phyloP scores from a whole-genome alignment of 2,797 vertebrate species.

The Pseudotriccus pelzelni region DNA sequence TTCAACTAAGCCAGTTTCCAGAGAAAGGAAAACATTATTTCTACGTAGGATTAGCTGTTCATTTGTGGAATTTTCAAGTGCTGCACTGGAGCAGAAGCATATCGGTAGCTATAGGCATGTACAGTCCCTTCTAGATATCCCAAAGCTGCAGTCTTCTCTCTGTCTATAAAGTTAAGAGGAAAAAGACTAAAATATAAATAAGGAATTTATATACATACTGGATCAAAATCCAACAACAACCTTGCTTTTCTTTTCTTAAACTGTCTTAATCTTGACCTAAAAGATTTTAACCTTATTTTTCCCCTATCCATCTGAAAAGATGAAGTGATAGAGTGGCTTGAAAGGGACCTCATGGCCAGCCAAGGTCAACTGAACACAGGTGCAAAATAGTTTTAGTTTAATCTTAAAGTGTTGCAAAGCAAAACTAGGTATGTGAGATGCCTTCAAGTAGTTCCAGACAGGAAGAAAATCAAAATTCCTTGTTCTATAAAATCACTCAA shows the following conservation, averaged over 20 bases:
- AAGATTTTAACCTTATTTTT: background rate
- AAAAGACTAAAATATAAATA: background rate
- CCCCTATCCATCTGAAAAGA: background rate
- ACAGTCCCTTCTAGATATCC: background rate
- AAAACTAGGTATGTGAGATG: background rate
- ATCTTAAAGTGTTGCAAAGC: background rate
- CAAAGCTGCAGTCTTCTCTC: background rate
- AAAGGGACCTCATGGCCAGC: background rate
- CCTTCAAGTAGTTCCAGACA: background rate
- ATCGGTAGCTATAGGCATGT: background rate
- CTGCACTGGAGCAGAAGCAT: background rate
- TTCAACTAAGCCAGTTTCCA: background rate
- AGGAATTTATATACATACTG: background rate
- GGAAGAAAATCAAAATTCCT: background rate
- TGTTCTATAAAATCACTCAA: background rate
- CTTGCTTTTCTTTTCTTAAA: background rate
- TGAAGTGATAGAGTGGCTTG: background rate
- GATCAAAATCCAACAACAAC: background rate
- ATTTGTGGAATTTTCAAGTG: background rate
- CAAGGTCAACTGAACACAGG: fast-evolving
- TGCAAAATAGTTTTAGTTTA: background rate
- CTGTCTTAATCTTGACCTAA: background rate
- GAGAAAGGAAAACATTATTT: background rate
- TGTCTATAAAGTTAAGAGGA: background rate
- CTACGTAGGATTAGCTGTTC: background rate